Evolutionary conservation across 1,140 invertebrate genomes (phyloP).

Genomic region (Pectinophora gossypiella): DNA sequence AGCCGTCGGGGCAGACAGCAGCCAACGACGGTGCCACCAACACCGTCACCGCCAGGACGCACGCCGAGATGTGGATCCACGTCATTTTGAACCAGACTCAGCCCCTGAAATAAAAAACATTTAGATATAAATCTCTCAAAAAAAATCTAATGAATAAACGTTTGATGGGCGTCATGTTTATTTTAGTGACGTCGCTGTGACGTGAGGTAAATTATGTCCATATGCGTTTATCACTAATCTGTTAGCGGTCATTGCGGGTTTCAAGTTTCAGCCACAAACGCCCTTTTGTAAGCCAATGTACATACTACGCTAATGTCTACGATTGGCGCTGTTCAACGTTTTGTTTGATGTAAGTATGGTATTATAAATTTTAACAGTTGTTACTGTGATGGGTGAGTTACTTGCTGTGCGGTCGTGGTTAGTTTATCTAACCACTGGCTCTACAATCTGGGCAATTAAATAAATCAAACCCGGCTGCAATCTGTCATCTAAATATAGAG

Average conservation of each 20-base stretch:
- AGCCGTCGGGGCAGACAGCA: slow-evolving; percentile 54
- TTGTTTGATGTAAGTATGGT: no score
- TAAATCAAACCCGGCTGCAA: slow-evolving; percentile 30
- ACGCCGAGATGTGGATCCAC: slow-evolving; percentile 37
- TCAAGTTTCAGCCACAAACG: slow-evolving; percentile 30
- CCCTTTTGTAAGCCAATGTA: no score
- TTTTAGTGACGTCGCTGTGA: slow-evolving; percentile 7
- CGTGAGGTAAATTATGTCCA: slow-evolving; percentile 16
- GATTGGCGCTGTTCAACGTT: no score
- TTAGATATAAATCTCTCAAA: not conserved
- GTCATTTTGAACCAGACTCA: slow-evolving; percentile 44
- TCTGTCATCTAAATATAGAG: slow-evolving; percentile 36
- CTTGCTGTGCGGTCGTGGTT: not conserved
- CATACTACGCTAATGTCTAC: no score
- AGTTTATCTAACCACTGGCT: not conserved
- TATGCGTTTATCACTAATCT: slow-evolving; percentile 16
- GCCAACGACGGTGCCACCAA: slow-evolving; percentile 43
- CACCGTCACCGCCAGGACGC: slow-evolving; percentile 42
- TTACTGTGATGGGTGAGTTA: no score
- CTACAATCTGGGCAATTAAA: slow-evolving; percentile 21
- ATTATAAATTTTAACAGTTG: no score
- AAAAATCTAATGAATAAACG: not conserved
- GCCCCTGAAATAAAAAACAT: slow-evolving; percentile 50
- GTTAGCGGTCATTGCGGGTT: slow-evolving; percentile 18
- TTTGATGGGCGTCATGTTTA: not conserved